Conservation (phyloP, 2,113 vertebrate genomes). For the Notiomystis cincta region DNA sequence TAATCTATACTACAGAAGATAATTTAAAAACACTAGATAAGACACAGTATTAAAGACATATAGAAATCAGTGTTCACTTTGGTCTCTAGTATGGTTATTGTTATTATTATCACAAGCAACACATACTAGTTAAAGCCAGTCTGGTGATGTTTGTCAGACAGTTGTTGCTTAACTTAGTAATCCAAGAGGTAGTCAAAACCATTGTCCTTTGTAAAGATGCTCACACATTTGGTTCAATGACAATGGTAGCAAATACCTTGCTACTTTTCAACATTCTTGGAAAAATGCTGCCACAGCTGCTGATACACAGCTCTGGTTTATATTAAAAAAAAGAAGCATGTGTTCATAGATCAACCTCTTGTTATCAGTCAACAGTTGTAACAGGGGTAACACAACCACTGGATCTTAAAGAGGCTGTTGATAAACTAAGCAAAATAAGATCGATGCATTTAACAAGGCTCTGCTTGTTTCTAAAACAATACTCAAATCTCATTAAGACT, state of each 20-base stretch:
- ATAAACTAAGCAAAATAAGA: slow-evolving; percentile 58
- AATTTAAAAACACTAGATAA: slow-evolving; percentile 79
- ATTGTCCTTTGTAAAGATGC: slow-evolving; percentile 41
- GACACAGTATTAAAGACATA: slow-evolving; percentile 77
- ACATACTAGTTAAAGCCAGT: slow-evolving; percentile 68
- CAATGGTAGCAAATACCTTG: slow-evolving; percentile 53
- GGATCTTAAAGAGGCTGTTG: slow-evolving; percentile 66
- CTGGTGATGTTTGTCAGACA: slow-evolving; percentile 65
- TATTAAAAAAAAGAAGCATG: neutral
- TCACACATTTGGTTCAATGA: slow-evolving; percentile 42
- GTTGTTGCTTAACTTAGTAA: slow-evolving; percentile 60
- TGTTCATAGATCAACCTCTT: slow-evolving; percentile 57
- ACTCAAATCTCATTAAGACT: slow-evolving; percentile 76
- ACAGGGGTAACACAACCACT: slow-evolving; percentile 60
- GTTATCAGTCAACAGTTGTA: slow-evolving; percentile 44
- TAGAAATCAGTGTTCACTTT: slow-evolving; percentile 79
- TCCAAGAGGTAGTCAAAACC: slow-evolving; percentile 77
- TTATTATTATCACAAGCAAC: slow-evolving; percentile 68
- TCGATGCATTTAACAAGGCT: slow-evolving; percentile 63
- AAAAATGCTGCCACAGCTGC: slow-evolving; percentile 43
- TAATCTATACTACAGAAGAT: slow-evolving; percentile 77
- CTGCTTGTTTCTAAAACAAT: slow-evolving; percentile 68
- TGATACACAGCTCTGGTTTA: slow-evolving; percentile 21
- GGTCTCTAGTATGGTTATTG: slow-evolving; percentile 76
- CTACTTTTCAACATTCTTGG: slow-evolving; percentile 38